These are phyloP conservation scores for Drosophila monieri DNA, from an alignment of 2,888 invertebrate species.

Conservation along the genomic window DNA sequence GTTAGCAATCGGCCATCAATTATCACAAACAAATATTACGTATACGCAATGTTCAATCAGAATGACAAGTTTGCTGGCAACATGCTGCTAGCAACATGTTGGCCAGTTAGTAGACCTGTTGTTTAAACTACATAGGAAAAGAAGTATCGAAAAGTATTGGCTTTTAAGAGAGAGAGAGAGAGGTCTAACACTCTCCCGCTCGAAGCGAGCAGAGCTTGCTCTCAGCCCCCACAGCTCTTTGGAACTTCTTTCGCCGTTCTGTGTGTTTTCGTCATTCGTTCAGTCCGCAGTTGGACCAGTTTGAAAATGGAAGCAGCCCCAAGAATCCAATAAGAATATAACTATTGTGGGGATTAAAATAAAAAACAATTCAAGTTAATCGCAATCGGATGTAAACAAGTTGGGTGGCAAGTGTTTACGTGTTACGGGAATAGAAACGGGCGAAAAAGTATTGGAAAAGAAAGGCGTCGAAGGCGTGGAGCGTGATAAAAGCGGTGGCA, in stretches of 20 bases:
- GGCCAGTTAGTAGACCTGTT: constrained; percentile 24
- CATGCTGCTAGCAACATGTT: constrained; percentile 51
- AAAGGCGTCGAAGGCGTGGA: constrained; percentile 54
- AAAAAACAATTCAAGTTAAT: background rate
- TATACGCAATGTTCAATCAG: constrained; percentile 46
- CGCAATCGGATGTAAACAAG: constrained; percentile 38
- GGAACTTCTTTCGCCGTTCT: constrained; percentile 3
- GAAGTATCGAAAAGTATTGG: constrained; percentile 8
- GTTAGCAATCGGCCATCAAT: constrained; percentile 43
- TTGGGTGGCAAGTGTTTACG: constrained; percentile 46
- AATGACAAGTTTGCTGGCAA: constrained; percentile 26
- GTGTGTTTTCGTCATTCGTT: background rate
- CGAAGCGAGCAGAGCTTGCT: background rate
- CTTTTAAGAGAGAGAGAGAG: constrained; percentile 2
- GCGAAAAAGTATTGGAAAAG: constrained; percentile 55
- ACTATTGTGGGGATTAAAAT: background rate
- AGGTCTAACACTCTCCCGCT: background rate
- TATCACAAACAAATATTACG: constrained; percentile 46
- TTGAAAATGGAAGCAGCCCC: background rate
- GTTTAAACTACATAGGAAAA: constrained; percentile 12
- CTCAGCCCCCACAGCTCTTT: background rate
- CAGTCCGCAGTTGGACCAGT: constrained; percentile 2
- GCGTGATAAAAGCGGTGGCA: constrained; percentile 69
- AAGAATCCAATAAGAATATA: constrained; percentile 3
- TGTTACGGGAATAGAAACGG: constrained; percentile 32